These are phyloP conservation scores for Cephonodes hylas DNA, from an alignment of 2,888 invertebrate genomes.

Conservation along the genomic window DNA sequence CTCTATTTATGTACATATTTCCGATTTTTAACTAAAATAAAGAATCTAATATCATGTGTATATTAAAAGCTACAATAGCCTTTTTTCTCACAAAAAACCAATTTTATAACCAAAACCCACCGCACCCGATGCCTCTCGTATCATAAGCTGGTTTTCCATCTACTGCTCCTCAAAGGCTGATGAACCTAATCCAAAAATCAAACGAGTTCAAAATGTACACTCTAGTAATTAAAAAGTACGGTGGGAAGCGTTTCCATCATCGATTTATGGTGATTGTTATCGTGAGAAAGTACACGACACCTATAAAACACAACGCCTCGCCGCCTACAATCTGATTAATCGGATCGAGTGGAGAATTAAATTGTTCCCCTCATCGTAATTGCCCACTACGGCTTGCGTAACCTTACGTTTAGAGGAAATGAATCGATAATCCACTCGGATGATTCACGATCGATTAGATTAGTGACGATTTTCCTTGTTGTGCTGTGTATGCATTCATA, in stretches of 20 bases:
- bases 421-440: neutral
- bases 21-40: too few species aligned
- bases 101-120: too few species aligned
- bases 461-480: neutral
- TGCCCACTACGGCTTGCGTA: slow-evolving; percentile 18
- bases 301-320: slow-evolving; percentile 19
- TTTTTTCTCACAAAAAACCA: too few species aligned
- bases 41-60: too few species aligned
- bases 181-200: too few species aligned
- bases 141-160: too few species aligned
- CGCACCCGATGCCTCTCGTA: too few species aligned
- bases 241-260: neutral
- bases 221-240: neutral
- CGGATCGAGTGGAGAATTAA: slow-evolving; percentile 33
- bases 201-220: too few species aligned
- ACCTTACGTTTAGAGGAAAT: slow-evolving; percentile 13
- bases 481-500: neutral
- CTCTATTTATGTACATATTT: too few species aligned
- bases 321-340: slow-evolving; percentile 25
- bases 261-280: slow-evolving; percentile 31
- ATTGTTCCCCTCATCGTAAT: slow-evolving; percentile 29
- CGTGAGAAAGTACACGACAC: slow-evolving; percentile 44
- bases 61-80: too few species aligned
- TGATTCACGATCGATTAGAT: neutral
- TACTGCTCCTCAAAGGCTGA: too few species aligned